These are phyloP conservation scores for Acipenser transmontanus DNA, from an alignment of 2,797 vertebrate genomes.

Conservation along the genomic window DNA sequence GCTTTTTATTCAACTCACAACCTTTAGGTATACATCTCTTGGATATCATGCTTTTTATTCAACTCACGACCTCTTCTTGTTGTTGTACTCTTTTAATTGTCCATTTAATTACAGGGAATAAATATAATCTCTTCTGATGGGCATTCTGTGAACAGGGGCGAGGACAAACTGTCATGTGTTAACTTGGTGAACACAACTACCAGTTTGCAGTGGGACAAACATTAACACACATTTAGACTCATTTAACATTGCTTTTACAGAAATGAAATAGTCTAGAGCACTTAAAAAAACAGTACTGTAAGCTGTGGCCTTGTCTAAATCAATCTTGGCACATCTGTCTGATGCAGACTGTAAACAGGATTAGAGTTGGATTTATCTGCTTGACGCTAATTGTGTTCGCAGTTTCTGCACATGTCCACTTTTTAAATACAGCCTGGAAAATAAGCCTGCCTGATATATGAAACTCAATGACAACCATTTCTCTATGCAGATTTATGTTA, in stretches of 20 bases:
- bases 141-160: constrained; percentile 45
- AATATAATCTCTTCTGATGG: constrained; percentile 67
- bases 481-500: constrained; percentile 34
- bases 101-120: constrained; percentile 75
- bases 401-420: constrained; percentile 74
- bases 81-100: constrained; percentile 54
- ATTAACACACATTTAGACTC: constrained; percentile 15
- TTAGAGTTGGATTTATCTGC: constrained; percentile 82
- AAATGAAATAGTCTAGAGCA: constrained; percentile 48
- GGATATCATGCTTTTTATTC: constrained; percentile 76
- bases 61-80: constrained; percentile 60
- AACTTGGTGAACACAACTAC: constrained; percentile 39
- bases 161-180: constrained; percentile 39
- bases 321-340: constrained; percentile 84
- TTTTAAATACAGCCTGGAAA: constrained; percentile 48
- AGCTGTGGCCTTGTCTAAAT: constrained; percentile 73
- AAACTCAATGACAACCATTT: constrained; percentile 39
- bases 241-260: constrained; percentile 53
- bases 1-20: no score
- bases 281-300: constrained; percentile 63
- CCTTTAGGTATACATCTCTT: constrained; percentile 64
- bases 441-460: constrained; percentile 40
- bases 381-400: constrained; percentile 80
- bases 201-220: no score
- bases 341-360: constrained; percentile 80